These are phyloP conservation scores for Epicampocera succincta DNA, from an alignment of 2,888 invertebrate species.

Conservation along the genomic window DNA sequence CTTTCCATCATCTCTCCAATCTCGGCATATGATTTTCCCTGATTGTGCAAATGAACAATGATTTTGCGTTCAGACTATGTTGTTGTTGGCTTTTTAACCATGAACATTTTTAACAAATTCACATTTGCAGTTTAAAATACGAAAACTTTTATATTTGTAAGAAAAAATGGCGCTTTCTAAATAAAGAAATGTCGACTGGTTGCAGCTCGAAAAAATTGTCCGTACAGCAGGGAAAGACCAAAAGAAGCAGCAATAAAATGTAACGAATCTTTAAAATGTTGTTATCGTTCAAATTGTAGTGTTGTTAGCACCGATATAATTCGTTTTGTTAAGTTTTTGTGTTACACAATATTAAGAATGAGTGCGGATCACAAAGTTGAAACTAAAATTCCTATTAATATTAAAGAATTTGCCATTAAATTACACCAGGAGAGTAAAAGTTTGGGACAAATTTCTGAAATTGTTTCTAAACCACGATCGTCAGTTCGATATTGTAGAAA, in stretches of 20 bases:
- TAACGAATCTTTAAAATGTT: neutral
- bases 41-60: too few species aligned
- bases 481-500: slow-evolving; percentile 43
- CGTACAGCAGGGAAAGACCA: neutral
- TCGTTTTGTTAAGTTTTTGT: neutral
- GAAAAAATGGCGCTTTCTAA: too few species aligned
- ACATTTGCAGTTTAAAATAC: too few species aligned
- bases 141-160: too few species aligned
- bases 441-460: neutral
- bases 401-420: slow-evolving; percentile 4
- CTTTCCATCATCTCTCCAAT: too few species aligned
- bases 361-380: neutral
- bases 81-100: too few species aligned
- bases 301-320: neutral
- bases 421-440: neutral
- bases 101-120: too few species aligned
- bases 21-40: too few species aligned
- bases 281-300: neutral
- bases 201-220: too few species aligned
- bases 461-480: neutral
- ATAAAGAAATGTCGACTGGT: too few species aligned
- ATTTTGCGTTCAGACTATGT: too few species aligned
- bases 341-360: neutral
- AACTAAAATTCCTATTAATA: slow-evolving; percentile 6
- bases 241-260: neutral